A percentile compares a stretch with the other conserved stretches of the same genome.
phyloP scores from a whole-genome alignment of 2,113 vertebrate species.

The Zingel zingel region DNA sequence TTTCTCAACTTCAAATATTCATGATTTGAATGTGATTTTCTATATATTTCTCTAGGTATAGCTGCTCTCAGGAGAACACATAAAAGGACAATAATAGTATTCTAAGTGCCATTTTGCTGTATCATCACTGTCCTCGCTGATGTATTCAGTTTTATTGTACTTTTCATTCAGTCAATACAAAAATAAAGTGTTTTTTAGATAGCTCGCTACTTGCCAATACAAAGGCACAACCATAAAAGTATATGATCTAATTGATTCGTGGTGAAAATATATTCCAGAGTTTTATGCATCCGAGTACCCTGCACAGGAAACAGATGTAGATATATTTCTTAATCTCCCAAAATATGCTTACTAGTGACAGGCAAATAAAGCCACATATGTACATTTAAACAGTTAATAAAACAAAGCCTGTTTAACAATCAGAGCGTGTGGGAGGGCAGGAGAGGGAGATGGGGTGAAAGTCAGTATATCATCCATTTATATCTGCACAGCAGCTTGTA shows the following conservation, averaged over 20 bases:
- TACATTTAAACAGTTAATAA: conserved; percentile 85
- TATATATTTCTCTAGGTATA: conserved; percentile 50
- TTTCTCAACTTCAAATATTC: conserved; percentile 74
- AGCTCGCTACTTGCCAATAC: conserved; percentile 71
- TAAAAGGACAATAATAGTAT: conserved; percentile 76
- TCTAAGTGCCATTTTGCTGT: conserved; percentile 76
- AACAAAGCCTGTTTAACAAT: conserved; percentile 82
- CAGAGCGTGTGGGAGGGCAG: conserved; percentile 61
- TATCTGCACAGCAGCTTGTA: conserved; percentile 82
- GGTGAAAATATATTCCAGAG: conserved; percentile 71
- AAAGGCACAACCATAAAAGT: conserved; percentile 73
- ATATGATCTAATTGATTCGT: conserved; percentile 81
- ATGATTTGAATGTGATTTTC: conserved; percentile 69
- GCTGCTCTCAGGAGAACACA: conserved; percentile 61
- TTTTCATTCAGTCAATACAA: conserved; percentile 77
- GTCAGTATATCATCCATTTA: conserved; percentile 85
- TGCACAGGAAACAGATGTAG: conserved; percentile 79
- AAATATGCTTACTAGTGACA: conserved; percentile 82
- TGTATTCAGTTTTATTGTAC: conserved; percentile 76
- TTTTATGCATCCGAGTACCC: conserved; percentile 68
- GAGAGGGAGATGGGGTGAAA: conserved; percentile 61
- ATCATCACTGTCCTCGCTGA: conserved; percentile 74
- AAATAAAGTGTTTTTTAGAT: conserved; percentile 73
- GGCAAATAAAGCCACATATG: conserved; percentile 83
- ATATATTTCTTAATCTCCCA: conserved; percentile 78